These are phyloP conservation scores for Natrix natrix DNA, from an alignment of 2,797 vertebrate genomes.

Conservation along the genomic window DNA sequence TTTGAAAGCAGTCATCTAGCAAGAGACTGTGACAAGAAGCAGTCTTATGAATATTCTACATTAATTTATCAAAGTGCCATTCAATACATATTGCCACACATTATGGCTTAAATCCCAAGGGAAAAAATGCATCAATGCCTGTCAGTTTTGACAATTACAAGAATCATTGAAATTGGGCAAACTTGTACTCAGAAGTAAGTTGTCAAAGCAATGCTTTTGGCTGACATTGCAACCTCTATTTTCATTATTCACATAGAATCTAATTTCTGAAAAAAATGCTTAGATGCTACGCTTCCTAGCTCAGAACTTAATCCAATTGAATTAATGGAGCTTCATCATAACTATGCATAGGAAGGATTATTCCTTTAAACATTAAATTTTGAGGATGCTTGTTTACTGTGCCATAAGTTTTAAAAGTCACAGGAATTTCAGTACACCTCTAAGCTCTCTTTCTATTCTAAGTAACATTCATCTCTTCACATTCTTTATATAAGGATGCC, in stretches of 20 bases:
- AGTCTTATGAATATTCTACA: not conserved
- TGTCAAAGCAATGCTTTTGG: not conserved
- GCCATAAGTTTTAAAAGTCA: not conserved
- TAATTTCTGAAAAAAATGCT: not conserved
- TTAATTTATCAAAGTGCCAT: not conserved
- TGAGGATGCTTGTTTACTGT: not conserved
- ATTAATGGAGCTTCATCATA: not conserved
- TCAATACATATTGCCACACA: not conserved
- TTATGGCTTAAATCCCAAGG: not conserved
- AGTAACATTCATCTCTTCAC: not conserved
- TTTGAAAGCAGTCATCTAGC: not conserved
- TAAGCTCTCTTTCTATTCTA: not conserved
- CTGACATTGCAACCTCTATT: not conserved
- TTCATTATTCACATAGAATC: not conserved
- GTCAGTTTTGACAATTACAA: not conserved
- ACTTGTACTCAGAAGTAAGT: not conserved
- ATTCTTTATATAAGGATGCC: not conserved
- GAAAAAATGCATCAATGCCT: not conserved
- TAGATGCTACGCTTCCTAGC: not conserved
- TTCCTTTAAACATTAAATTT: not conserved
- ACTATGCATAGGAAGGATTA: not conserved
- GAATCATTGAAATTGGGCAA: not conserved
- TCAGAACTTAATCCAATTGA: not conserved
- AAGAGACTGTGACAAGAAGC: not conserved
- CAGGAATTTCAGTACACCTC: not conserved